phyloP scores from a whole-genome alignment of 2,888 invertebrate species.

The Dioctria rufipes region DNA sequence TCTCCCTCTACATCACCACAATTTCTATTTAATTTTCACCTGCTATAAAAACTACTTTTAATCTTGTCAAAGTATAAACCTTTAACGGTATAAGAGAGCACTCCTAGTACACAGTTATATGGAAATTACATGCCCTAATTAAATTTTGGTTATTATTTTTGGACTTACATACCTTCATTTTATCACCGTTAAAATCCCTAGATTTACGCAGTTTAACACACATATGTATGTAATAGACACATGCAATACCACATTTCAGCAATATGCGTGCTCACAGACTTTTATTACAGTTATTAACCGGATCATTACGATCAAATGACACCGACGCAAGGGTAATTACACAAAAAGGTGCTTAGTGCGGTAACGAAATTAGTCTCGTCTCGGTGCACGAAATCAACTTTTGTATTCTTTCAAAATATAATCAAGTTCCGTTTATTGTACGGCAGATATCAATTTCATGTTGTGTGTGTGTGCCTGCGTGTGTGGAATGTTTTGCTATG shows the following conservation, averaged over 20 bases:
- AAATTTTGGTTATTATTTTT: slow-evolving; percentile 24
- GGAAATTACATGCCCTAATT: slow-evolving; percentile 31
- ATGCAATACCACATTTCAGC: neutral
- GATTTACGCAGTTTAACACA: neutral
- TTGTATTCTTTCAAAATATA: neutral
- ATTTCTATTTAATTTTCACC: too few relatives aligned
- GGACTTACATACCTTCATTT: neutral
- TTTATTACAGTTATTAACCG: slow-evolving; percentile 26
- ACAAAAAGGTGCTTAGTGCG: neutral
- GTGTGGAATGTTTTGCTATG: slow-evolving; percentile 1
- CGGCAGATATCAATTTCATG: neutral
- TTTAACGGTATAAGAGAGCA: too few relatives aligned
- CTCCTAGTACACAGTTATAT: neutral
- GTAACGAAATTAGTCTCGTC: slow-evolving; percentile 20
- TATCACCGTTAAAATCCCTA: neutral
- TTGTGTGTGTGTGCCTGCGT: neutral
- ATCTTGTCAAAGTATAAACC: too few relatives aligned
- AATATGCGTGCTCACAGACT: slow-evolving; percentile 11
- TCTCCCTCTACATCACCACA: too few relatives aligned
- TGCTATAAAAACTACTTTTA: too few relatives aligned
- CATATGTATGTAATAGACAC: too few relatives aligned
- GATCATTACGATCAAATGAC: slow-evolving; percentile 22
- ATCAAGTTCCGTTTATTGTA: neutral
- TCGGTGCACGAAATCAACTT: neutral
- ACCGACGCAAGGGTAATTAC: slow-evolving; percentile 17